Conservation (phyloP, 1,140 invertebrate species). For the Papilio helenus region DNA sequence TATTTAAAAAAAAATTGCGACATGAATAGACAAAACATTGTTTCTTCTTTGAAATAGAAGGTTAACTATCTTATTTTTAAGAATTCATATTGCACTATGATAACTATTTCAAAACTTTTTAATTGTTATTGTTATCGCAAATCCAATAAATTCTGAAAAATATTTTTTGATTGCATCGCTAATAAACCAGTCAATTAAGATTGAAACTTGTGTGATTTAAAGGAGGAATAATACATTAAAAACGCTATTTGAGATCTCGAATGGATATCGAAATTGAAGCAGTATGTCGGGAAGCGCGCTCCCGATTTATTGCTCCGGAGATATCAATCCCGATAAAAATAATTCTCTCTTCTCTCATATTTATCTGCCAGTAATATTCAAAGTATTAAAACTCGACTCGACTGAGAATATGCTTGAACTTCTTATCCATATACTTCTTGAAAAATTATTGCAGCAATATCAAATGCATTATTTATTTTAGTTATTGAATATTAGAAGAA, state of each 20-base stretch:
- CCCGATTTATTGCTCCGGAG: constrained; percentile 23
- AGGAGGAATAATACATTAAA: constrained; percentile 9
- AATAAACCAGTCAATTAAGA: neutral
- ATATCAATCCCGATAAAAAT: constrained; percentile 25
- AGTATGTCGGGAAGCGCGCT: constrained; percentile 10
- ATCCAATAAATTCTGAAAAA: neutral
- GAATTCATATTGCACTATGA: too few relatives aligned
- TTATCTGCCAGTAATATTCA: constrained; percentile 19
- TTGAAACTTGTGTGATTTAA: neutral
- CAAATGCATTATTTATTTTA: neutral
- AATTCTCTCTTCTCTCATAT: constrained; percentile 24
- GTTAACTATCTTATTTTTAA: too few relatives aligned
- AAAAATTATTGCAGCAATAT: neutral
- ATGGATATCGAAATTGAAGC: constrained; percentile 23
- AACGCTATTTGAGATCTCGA: constrained; percentile 13
- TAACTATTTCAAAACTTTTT: neutral
- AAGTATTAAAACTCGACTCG: constrained; percentile 22
- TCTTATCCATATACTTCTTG: constrained; percentile 1
- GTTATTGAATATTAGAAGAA: neutral
- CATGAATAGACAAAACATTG: too few relatives aligned
- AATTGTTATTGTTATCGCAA: neutral
- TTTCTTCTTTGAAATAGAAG: too few relatives aligned
- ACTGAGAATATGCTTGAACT: neutral
- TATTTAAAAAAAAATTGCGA: neutral
- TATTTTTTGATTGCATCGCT: neutral